Conservation (phyloP, 2,113 vertebrate species). For the Paradoxurus hermaphroditus region DNA sequence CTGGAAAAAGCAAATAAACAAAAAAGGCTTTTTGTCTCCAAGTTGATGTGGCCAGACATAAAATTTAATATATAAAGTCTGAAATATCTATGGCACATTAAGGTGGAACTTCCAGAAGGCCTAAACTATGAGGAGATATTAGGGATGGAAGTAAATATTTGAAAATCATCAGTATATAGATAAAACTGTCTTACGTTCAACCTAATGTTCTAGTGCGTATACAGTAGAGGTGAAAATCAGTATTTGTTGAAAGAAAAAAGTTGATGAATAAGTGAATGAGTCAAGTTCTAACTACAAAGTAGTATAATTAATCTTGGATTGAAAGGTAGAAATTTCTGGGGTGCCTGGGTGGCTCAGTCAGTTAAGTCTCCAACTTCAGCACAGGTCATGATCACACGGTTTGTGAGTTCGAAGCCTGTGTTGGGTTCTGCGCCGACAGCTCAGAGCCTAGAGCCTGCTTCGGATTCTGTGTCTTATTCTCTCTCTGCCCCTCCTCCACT, state of each 20-base stretch:
- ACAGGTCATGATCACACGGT: too few relatives aligned
- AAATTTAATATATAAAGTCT: background rate
- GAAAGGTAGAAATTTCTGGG: background rate
- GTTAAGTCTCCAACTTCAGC: too few relatives aligned
- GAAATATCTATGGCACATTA: background rate
- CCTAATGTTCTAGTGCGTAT: background rate
- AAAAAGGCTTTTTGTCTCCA: background rate
- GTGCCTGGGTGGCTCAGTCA: too few relatives aligned
- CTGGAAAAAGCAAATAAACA: background rate
- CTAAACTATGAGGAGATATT: background rate
- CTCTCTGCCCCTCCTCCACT: too few relatives aligned
- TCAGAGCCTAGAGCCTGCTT: too few relatives aligned
- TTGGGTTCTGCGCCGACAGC: too few relatives aligned
- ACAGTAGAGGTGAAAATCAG: background rate
- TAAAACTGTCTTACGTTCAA: background rate
- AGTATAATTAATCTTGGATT: conserved; percentile 10
- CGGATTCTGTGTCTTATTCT: too few relatives aligned
- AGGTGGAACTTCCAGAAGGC: background rate
- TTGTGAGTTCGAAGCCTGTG: too few relatives aligned
- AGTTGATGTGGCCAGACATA: background rate
- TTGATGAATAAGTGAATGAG: background rate
- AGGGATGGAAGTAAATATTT: background rate
- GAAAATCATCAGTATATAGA: background rate
- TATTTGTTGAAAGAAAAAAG: conserved; percentile 2
- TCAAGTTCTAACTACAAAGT: background rate